A percentile compares a stretch with the other conserved stretches of the same genome.
Evolutionary conservation across 2,888 invertebrate genomes (phyloP).

Genomic region (Tanytarsus gracilentus): DNA sequence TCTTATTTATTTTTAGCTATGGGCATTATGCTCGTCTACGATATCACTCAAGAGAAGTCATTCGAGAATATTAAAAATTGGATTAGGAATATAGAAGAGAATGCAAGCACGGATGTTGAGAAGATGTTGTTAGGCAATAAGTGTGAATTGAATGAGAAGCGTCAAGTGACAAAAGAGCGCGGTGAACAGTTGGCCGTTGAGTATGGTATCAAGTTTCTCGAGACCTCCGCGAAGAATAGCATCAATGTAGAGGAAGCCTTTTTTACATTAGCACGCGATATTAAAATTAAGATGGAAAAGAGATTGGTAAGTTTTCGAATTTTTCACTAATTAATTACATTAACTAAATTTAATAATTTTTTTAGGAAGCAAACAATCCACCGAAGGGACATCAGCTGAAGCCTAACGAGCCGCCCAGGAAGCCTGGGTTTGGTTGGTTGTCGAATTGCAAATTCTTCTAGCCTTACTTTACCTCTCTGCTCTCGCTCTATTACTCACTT

Average conservation of each 20-base stretch:
- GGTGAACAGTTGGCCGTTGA: constrained; percentile 96
- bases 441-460: constrained; percentile 82
- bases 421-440: constrained; percentile 77
- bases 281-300: constrained; percentile 96
- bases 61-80: constrained; percentile 99
- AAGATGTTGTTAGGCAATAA: constrained; percentile 99
- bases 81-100: constrained; percentile 98
- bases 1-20: constrained; percentile 60
- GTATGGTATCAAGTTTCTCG: constrained; percentile 98
- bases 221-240: constrained; percentile 97
- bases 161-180: constrained; percentile 91
- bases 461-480: constrained; percentile 44
- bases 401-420: constrained; percentile 65
- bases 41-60: constrained; percentile 98
- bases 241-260: constrained; percentile 98
- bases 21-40: constrained; percentile 99
- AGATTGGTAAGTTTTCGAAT: constrained; percentile 67
- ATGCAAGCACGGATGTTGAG: constrained; percentile 97
- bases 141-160: constrained; percentile 92
- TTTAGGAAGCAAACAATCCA: constrained; percentile 82
- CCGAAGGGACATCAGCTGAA: constrained; percentile 74
- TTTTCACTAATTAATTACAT: not conserved
- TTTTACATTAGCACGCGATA: constrained; percentile 93
- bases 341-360: constrained; percentile 28
- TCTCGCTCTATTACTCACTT: too few species aligned